Evolutionary conservation across 1,140 invertebrate species (phyloP).

Genomic region (Sitobion miscanthi): DNA sequence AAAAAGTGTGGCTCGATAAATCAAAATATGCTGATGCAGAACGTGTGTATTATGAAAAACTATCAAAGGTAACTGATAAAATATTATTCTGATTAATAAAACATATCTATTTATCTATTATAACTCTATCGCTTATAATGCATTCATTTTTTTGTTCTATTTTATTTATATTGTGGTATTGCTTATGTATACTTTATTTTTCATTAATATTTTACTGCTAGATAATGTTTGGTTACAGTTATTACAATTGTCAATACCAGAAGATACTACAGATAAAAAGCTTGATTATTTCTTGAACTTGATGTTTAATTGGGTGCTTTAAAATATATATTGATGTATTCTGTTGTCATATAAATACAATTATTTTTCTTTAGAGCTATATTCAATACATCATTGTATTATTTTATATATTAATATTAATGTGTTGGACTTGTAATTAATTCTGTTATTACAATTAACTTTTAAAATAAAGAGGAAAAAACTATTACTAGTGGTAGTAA

Average conservation of each 20-base stretch:
- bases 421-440: conserved; percentile 35
- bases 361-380: no score
- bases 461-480: conserved; percentile 69
- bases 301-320: neutral
- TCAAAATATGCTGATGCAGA: conserved; percentile 71
- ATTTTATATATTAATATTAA: neutral
- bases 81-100: neutral
- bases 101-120: neutral
- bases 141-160: neutral
- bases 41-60: conserved; percentile 67
- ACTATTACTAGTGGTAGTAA: neutral
- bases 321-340: neutral
- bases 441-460: conserved; percentile 68
- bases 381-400: no score
- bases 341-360: no score
- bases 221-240: neutral
- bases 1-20: conserved; percentile 71
- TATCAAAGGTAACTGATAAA: conserved; percentile 65
- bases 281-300: neutral
- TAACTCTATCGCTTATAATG: neutral
- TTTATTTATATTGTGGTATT: neutral
- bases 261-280: neutral
- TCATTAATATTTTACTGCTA: neutral
- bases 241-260: neutral
- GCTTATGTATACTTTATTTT: neutral